A percentile compares a stretch with the other conserved stretches of the same genome.
phyloP scores from a whole-genome alignment of 2,888 invertebrate species.

The Torymus texanus region DNA sequence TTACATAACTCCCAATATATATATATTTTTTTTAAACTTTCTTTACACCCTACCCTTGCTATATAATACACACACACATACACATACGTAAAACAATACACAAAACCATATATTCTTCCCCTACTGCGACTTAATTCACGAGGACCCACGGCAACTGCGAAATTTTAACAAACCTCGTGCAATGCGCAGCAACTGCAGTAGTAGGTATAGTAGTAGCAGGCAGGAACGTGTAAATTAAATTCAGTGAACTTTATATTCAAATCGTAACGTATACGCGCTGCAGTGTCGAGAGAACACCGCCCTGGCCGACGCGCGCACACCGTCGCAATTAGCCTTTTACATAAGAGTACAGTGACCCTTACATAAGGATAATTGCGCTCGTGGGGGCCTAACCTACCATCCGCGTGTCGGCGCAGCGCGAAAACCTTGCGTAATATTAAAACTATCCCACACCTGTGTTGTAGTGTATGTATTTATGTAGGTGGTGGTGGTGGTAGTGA shows the following conservation, averaged over 20 bases:
- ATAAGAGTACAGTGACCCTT: constrained; percentile 55
- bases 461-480: too few species aligned
- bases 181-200: background rate
- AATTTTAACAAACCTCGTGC: constrained; percentile 31
- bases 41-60: too few species aligned
- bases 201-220: too few species aligned
- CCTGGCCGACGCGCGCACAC: too few species aligned
- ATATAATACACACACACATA: too few species aligned
- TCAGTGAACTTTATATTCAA: constrained; percentile 41
- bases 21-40: too few species aligned
- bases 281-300: background rate
- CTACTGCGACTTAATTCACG: too few species aligned
- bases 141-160: background rate
- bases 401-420: constrained; percentile 21
- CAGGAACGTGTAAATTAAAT: constrained; percentile 43
- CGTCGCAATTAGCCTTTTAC: constrained; percentile 47
- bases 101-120: too few species aligned
- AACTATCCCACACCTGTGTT: constrained; percentile 27
- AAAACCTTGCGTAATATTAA: constrained; percentile 46
- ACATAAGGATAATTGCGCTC: constrained; percentile 51
- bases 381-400: too few species aligned
- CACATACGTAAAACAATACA: too few species aligned
- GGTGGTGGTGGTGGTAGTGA: too few species aligned
- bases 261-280: constrained; percentile 13
- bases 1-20: too few species aligned